These are phyloP conservation scores for Siphlonurus alternatus DNA, from an alignment of 2,888 invertebrate species.

Conservation along the genomic window DNA sequence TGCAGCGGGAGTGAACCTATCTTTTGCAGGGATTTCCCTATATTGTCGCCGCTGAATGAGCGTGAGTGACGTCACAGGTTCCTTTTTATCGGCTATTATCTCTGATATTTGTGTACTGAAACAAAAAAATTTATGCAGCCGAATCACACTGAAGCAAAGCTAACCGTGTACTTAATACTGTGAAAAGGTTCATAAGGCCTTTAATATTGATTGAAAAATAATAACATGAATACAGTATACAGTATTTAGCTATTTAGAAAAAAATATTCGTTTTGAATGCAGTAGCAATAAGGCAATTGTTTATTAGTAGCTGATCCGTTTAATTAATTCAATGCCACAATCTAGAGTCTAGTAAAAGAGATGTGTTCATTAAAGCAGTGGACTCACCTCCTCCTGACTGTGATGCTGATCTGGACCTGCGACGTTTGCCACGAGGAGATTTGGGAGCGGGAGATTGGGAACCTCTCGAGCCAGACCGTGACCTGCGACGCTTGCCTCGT, in stretches of 20 bases:
- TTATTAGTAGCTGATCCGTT: background rate
- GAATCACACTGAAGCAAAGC: too few relatives aligned
- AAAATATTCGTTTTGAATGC: background rate
- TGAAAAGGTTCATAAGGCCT: too few relatives aligned
- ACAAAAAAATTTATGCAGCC: too few relatives aligned
- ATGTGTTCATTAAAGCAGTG: too few relatives aligned
- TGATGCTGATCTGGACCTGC: slow-evolving; percentile 7
- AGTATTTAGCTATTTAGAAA: background rate
- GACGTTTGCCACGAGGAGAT: background rate
- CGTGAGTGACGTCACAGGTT: too few relatives aligned
- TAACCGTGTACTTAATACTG: too few relatives aligned
- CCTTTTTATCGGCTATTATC: too few relatives aligned
- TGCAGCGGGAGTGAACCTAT: too few relatives aligned
- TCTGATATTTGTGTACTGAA: too few relatives aligned
- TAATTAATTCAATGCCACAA: background rate
- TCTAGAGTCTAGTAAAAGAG: background rate
- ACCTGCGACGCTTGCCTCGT: slow-evolving; percentile 1
- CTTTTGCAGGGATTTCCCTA: too few relatives aligned
- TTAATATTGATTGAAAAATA: too few relatives aligned
- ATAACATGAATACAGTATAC: slow-evolving; percentile 6
- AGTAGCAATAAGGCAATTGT: background rate
- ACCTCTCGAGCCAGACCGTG: slow-evolving; percentile 3
- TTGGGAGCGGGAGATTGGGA: background rate
- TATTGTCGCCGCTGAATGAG: too few relatives aligned
- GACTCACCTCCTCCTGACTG: slow-evolving; percentile 6